phyloP scores from a whole-genome alignment of 2,113 vertebrate species.

The Chaetops frenatus region DNA sequence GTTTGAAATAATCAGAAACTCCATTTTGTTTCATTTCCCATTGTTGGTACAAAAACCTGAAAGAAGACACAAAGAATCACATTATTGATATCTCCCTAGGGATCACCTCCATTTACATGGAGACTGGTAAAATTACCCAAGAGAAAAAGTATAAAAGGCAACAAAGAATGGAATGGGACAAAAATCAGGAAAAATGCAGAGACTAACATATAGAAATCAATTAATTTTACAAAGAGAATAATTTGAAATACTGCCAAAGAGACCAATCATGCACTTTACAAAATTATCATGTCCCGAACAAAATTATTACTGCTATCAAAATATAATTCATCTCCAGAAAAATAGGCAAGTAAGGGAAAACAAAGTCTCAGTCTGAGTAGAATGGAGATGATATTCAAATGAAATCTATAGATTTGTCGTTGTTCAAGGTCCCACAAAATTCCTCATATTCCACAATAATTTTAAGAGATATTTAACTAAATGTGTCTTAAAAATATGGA shows the following conservation, averaged over 20 bases:
- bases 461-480: background rate
- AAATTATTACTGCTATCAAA: background rate
- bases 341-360: background rate
- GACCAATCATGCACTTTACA: background rate
- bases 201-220: background rate
- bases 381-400: background rate
- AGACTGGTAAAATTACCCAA: background rate
- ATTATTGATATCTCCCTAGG: background rate
- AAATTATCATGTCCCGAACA: too few relatives aligned
- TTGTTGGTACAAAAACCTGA: background rate
- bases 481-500: background rate
- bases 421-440: background rate
- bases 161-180: background rate
- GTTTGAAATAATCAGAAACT: background rate
- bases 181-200: background rate
- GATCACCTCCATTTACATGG: background rate
- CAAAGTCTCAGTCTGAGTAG: background rate
- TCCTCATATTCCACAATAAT: fast-evolving
- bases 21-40: background rate
- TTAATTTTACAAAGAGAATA: background rate
- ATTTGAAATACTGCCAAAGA: background rate
- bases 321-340: background rate
- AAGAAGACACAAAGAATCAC: background rate
- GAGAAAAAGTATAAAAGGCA: background rate
- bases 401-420: background rate